These are phyloP conservation scores for Lucifuga dentata DNA, from an alignment of 2,113 vertebrate genomes.

Conservation along the genomic window DNA sequence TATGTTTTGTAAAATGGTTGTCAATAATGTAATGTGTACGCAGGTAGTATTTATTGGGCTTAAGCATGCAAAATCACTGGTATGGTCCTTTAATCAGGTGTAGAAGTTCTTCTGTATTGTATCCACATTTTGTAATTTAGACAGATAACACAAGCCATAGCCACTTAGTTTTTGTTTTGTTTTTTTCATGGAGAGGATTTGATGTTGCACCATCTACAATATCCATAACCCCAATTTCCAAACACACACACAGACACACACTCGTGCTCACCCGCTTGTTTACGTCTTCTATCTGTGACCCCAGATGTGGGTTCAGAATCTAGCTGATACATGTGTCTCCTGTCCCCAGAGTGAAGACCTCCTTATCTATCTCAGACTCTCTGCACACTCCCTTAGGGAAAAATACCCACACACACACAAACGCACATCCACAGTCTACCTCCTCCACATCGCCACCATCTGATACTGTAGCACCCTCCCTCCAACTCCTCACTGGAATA, in stretches of 20 bases:
- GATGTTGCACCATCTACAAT: background rate
- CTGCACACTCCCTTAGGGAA: conserved; percentile 14
- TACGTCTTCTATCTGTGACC: conserved; percentile 31
- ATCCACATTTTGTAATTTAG: too few relatives aligned
- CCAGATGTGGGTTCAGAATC: conserved; percentile 29
- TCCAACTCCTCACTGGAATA: conserved; percentile 13
- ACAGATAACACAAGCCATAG: too few relatives aligned
- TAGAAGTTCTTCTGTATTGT: too few relatives aligned
- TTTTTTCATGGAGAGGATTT: background rate
- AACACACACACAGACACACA: conserved; percentile 10
- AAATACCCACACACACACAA: conserved; percentile 6
- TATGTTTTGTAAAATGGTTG: too few relatives aligned
- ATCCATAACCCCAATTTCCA: background rate
- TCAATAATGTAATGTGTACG: too few relatives aligned
- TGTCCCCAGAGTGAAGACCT: conserved; percentile 29
- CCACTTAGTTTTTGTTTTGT: background rate
- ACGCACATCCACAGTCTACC: conserved; percentile 8
- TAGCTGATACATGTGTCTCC: conserved; percentile 27
- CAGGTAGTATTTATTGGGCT: too few relatives aligned
- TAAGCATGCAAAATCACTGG: too few relatives aligned
- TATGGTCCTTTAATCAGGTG: too few relatives aligned
- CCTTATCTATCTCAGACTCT: conserved; percentile 16
- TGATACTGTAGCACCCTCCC: conserved; percentile 24
- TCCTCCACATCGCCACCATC: conserved; percentile 27
- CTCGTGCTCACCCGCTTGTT: conserved; percentile 10